Evolutionary conservation across 2,113 vertebrate genomes (phyloP).

Genomic region (Hylia prasina): DNA sequence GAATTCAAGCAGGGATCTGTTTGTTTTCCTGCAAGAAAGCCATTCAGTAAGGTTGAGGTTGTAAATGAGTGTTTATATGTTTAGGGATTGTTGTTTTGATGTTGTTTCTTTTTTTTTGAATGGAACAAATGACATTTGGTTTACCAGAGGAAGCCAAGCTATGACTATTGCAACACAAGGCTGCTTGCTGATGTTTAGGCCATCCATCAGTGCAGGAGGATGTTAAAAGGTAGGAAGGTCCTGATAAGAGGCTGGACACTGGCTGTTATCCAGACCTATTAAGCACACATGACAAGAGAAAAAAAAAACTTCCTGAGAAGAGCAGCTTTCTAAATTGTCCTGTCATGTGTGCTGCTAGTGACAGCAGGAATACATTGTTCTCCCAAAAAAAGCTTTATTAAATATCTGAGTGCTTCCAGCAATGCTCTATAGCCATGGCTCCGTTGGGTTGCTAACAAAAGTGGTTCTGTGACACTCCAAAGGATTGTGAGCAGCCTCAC

Average conservation of each 20-base stretch:
- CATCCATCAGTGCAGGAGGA: constrained; percentile 20
- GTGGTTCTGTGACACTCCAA: neutral
- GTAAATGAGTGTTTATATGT: constrained; percentile 49
- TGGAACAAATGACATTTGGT: constrained; percentile 48
- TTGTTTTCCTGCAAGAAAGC: constrained; percentile 46
- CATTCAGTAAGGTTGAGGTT: neutral
- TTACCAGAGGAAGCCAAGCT: constrained; percentile 52
- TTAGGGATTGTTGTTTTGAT: neutral
- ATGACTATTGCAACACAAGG: constrained; percentile 40
- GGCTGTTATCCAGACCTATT: neutral
- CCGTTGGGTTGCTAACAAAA: neutral
- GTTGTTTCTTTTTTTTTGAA: neutral
- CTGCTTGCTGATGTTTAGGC: constrained; percentile 30
- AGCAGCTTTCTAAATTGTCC: neutral
- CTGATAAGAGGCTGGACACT: constrained; percentile 18
- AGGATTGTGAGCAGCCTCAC: neutral
- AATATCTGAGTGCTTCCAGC: neutral
- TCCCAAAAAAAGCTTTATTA: neutral
- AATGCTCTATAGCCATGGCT: neutral
- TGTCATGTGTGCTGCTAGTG: neutral
- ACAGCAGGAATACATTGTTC: neutral
- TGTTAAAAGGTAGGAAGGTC: constrained; percentile 1
- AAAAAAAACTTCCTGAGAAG: neutral
- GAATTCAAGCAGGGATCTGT: constrained; percentile 30
- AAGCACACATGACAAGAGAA: neutral